These are phyloP conservation scores for Heteromurus nitidus DNA, from an alignment of 2,888 invertebrate species.

Conservation along the genomic window DNA sequence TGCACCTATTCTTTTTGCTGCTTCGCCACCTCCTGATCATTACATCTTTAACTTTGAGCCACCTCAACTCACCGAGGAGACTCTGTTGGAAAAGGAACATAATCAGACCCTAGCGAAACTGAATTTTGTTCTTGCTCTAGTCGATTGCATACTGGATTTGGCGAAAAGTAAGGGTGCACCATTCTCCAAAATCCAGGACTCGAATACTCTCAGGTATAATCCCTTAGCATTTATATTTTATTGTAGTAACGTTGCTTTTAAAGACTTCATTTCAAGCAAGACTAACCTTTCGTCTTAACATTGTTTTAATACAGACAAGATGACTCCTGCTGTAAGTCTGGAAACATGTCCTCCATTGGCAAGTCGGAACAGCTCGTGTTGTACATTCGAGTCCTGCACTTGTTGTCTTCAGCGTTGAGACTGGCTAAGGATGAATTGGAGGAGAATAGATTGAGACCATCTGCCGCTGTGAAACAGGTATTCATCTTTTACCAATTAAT, in stretches of 20 bases:
- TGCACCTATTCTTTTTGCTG: constrained; percentile 71
- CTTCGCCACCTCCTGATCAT: constrained; percentile 72
- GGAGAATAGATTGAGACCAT: constrained; percentile 89
- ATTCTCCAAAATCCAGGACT: constrained; percentile 76
- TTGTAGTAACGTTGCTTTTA: too few relatives aligned
- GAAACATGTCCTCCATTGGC: constrained; percentile 67
- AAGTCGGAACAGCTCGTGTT: constrained; percentile 88
- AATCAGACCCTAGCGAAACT: constrained; percentile 97
- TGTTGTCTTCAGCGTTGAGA: constrained; percentile 94
- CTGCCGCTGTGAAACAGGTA: constrained; percentile 93
- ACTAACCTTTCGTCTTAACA: background rate
- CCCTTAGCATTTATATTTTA: background rate
- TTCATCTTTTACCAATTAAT: background rate
- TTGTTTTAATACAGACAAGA: constrained; percentile 67
- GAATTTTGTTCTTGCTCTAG: constrained; percentile 96
- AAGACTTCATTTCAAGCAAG: too few relatives aligned
- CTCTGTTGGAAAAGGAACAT: constrained; percentile 86
- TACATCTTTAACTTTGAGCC: constrained; percentile 74
- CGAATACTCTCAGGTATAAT: constrained; percentile 57
- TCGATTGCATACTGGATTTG: constrained; percentile 94
- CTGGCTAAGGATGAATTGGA: constrained; percentile 91
- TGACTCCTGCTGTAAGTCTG: constrained; percentile 67
- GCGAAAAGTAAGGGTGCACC: constrained; percentile 88
- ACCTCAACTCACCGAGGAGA: constrained; percentile 73
- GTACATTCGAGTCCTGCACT: constrained; percentile 91